Percentiles rank a stretch among this genome's conserved stretches.
phyloP scores from a whole-genome alignment of 2,797 vertebrate genomes.

The Hybognathus amarus region DNA sequence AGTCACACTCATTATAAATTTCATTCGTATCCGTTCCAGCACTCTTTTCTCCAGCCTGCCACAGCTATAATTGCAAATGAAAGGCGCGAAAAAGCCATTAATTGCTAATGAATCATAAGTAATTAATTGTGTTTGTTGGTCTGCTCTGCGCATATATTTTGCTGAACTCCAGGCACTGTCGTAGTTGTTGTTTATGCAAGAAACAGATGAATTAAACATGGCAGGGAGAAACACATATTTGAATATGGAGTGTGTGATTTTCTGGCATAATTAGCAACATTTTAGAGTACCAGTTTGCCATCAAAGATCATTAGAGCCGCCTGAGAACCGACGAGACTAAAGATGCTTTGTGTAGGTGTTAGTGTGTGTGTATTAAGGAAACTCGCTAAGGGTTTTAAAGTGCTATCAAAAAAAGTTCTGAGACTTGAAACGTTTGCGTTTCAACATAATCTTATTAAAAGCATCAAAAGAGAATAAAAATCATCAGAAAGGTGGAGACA shows the following conservation, averaged over 20 bases:
- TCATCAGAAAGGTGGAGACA: not conserved
- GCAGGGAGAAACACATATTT: slow-evolving; percentile 62
- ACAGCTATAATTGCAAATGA: slow-evolving; percentile 79
- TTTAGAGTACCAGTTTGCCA: slow-evolving; percentile 58
- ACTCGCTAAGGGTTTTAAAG: slow-evolving; percentile 1
- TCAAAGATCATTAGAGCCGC: slow-evolving; percentile 56
- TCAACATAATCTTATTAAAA: slow-evolving; percentile 5
- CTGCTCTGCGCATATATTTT: slow-evolving; percentile 78
- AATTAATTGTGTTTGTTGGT: slow-evolving; percentile 83
- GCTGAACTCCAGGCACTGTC: slow-evolving; percentile 72
- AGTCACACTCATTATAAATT: slow-evolving; percentile 69
- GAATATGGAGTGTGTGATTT: slow-evolving; percentile 71
- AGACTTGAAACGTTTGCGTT: not conserved
- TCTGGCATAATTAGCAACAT: slow-evolving; percentile 63
- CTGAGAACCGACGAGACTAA: slow-evolving; percentile 43
- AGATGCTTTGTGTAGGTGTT: slow-evolving; percentile 31
- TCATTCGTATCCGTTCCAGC: slow-evolving; percentile 67
- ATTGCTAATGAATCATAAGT: slow-evolving; percentile 86
- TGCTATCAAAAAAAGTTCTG: slow-evolving; percentile 13
- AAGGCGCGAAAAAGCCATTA: slow-evolving; percentile 74
- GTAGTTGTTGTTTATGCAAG: slow-evolving; percentile 73
- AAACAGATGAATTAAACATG: slow-evolving; percentile 80
- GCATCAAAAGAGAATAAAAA: slow-evolving; percentile 10
- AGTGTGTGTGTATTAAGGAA: not conserved
- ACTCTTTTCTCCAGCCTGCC: slow-evolving; percentile 73